Base-by-base conservation (phyloP, 2,888 invertebrate genomes). In the Lissonota sp. region DNA sequence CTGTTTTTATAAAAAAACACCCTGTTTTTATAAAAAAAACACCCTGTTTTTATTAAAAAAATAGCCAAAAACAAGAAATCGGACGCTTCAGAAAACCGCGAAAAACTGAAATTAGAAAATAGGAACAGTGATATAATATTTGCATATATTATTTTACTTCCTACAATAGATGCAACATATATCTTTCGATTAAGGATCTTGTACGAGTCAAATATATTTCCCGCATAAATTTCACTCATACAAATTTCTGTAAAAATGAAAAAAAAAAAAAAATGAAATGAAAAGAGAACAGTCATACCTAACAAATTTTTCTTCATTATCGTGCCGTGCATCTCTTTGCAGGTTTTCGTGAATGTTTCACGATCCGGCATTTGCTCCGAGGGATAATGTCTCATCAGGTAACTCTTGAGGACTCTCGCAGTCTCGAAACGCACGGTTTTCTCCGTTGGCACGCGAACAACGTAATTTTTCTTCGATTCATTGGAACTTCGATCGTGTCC, bases 341-440 rank as follows among this genome's bases (percentile, higher is more conserved):
- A 90, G 42, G 86, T 89, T 83, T 83, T 86, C 42, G 86, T 87
- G 70, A 90, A 91, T 5, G 86, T 85, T 5, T 85, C 84, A 75
- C 85, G 86, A 82, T 91, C 90, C 1, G 90, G 91, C 58, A 91
- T 88, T 58, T 86, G 86, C 57, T 86, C 55, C 8, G 88, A 88
- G 8, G 87, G 87, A 79, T 90, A 91, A 71, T 87, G 87, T 66
- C 87, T 87, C 89, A 87, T 88, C 39, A 91, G 84, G 64, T 87
- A 88, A 49, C 86, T 85, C 72, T 90, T 88, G 55, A 91, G 84
- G 16, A 90, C 87, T 74, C 87, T 85, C 57, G 85, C 83, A 8
- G 89, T 87, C 78, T 89, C 85, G 70, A 86, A 86, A 69, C 86
- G 82, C 7, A 83, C 84, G 1, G 80, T 85, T 82, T 87, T 89